Base-by-base conservation (phyloP, 1,140 invertebrate species). In the Psilanteris sp. region DNA sequence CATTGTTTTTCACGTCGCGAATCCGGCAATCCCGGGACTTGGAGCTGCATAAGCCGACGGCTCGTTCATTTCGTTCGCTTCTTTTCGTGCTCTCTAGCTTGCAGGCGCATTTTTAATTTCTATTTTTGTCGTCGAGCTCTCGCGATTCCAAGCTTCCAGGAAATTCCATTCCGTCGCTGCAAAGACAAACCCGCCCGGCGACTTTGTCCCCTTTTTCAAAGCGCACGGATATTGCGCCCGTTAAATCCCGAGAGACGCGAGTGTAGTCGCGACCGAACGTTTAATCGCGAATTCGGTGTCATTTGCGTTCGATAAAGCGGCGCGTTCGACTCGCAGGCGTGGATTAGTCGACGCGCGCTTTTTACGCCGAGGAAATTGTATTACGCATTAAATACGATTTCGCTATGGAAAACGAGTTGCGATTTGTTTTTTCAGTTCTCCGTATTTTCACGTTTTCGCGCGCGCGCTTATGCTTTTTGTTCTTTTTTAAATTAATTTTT, bases 1-100 rank as follows among this genome's bases (percentile, higher is more conserved):
- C 64, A 79, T 80, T 80, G 79, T 79, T 79, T 80, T 81, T 79
- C 81, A 84, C 74, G 76, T 78, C 64, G 72, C 71, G 73, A 80
- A 81, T 80, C 70, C 79, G 62, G 77, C 73, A 78, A 70, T 75
- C 64, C 50, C 39, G 52, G 62, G 64, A 59, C 73, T 70, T 37
- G 62, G 29, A 32, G 57, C 55, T 57, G 24, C 55, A 36, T n/a
- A 73, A 62, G 55, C 59, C 39, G 18, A 6, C 44, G 57, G 50
- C 71, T 52, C 75, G 79, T 78, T 80, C 75, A 80, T 79, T 82
- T 79, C 46, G 59, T 64, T 73, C 46, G 59, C 68, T 73, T 79
- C 73, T 59, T 81, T 72, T 66, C 54, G 48, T 54, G 26, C 48
- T 57, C 55, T 15, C 50, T 68, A 43, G 61, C 70, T 79, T 55